Evolutionary conservation across 2,113 vertebrate genomes (phyloP), one percentile per base, ranked within the genome.

Genomic region (Trogon melanurus): DNA sequence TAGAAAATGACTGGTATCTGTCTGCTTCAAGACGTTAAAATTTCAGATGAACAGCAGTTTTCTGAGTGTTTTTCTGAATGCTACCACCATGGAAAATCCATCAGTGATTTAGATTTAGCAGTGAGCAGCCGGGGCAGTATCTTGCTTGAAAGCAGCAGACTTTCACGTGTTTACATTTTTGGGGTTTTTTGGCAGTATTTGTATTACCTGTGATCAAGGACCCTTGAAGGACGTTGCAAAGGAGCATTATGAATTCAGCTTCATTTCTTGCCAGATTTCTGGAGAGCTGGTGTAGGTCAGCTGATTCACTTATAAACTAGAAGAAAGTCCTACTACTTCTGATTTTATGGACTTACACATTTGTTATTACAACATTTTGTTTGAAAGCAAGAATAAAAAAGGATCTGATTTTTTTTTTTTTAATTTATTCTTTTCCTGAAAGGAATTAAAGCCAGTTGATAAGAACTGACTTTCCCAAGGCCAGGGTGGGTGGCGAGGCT

Each of bases 41-140:
- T 92, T 97, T 89, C n/a, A 1, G 72, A 82, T 79, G 94, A 96
- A 80, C 74, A 62, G 93, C 90, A 69, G 92, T 88, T 70, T 94
- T 91, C 91, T 87, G 79, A 95, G 92, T 79, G 80, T 60, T 96
- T 88, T 85, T 96, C 73, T 80, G 65, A 62, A 48, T 3, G 29
- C 61, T 88, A 75, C 70, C 84, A 93, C 95, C 96, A 94, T 90
- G 93, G 94, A 94, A 94, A 97, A 97, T 97, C 75, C 93, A 91
- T 85, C 94, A 53, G 76, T 92, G 94, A 73, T 83, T 95, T 80
- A 80, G 89, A 96, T 96, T 95, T 91, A 96, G 96, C 13, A 0
- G 89, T 3, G 29, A 79, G 73, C 3, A 17, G 92, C 53, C 3
- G 0, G 65, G 83, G 34, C 80, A 95, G 76, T 51, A 12, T 81